These are phyloP conservation scores for Lepidurus apus DNA, from an alignment of 1,140 invertebrate genomes.

Conservation along the genomic window DNA sequence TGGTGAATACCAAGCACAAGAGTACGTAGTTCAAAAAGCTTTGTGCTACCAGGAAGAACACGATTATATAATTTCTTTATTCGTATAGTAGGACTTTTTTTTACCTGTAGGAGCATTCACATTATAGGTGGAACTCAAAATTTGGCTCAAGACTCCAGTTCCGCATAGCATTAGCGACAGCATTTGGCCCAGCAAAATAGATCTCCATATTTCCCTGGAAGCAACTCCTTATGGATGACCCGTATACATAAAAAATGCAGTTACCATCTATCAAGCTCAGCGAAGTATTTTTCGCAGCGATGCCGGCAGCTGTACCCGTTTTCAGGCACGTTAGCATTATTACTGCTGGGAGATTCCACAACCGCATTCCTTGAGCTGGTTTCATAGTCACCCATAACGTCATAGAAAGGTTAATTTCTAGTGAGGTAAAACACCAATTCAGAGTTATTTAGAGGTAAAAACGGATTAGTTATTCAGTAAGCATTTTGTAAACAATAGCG, in stretches of 20 bases:
- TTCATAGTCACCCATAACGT: conserved; percentile 19
- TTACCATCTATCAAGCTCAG: conserved; percentile 33
- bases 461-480: neutral
- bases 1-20: conserved; percentile 68
- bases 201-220: conserved; percentile 66
- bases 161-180: conserved; percentile 67
- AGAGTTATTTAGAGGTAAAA: conserved; percentile 1
- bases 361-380: neutral
- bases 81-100: neutral
- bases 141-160: conserved; percentile 67
- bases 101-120: conserved; percentile 64
- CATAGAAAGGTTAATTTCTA: conserved; percentile 22
- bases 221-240: neutral
- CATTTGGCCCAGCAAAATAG: conserved; percentile 68
- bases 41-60: conserved; percentile 54
- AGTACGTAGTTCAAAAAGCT: conserved; percentile 72
- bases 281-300: conserved; percentile 34
- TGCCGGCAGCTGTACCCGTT: conserved; percentile 14
- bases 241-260: neutral
- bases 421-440: conserved; percentile 1
- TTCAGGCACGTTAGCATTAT: neutral
- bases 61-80: conserved; percentile 20
- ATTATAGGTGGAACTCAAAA: conserved; percentile 61
- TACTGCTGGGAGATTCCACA: neutral
- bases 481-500: conserved; percentile 2